A percentile compares a stretch with the other conserved stretches of the same genome.
Evolutionary conservation across 2,888 invertebrate genomes (phyloP).

Genomic region (Teinopalpus imperialis): DNA sequence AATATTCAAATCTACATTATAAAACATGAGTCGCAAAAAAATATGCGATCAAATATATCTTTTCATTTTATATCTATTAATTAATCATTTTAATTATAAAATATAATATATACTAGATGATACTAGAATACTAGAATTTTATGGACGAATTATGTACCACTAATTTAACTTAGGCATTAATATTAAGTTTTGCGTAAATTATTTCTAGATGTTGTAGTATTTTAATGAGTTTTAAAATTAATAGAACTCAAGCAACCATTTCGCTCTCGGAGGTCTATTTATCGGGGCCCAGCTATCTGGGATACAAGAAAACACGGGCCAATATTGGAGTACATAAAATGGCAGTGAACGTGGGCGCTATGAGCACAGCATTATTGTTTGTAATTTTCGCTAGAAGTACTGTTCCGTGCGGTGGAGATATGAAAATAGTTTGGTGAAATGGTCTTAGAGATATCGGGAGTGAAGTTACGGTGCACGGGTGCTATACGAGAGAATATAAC

Average conservation of each 20-base stretch:
- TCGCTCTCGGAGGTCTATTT: constrained; percentile 11
- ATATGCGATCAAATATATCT: too few species aligned
- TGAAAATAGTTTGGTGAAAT: constrained; percentile 19
- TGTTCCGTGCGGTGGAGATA: constrained; percentile 13
- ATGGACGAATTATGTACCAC: too few species aligned
- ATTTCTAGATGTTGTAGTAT: constrained; percentile 2
- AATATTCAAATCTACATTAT: too few species aligned
- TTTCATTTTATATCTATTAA: too few species aligned
- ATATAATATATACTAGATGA: too few species aligned
- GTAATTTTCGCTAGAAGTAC: constrained; percentile 31
- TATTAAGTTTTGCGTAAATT: constrained; percentile 9
- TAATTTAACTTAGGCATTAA: too few species aligned
- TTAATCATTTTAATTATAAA: too few species aligned
- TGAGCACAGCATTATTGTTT: constrained; percentile 31
- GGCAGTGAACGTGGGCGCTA: constrained; percentile 27
- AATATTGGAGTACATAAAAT: constrained; percentile 27
- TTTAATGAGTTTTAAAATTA: constrained; percentile 15
- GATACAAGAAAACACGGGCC: constrained; percentile 27
- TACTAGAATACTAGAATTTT: too few species aligned
- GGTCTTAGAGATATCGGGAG: constrained; percentile 7
- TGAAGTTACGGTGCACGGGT: constrained; percentile 6
- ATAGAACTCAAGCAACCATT: not conserved
- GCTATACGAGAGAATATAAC: not conserved
- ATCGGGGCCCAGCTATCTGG: constrained; percentile 18
- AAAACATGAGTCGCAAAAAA: too few species aligned